Percentiles rank a stretch among this genome's conserved stretches.
These are phyloP conservation scores for Belonocnema kinseyi DNA, from an alignment of 1,140 invertebrate genomes.

Conservation along the genomic window DNA sequence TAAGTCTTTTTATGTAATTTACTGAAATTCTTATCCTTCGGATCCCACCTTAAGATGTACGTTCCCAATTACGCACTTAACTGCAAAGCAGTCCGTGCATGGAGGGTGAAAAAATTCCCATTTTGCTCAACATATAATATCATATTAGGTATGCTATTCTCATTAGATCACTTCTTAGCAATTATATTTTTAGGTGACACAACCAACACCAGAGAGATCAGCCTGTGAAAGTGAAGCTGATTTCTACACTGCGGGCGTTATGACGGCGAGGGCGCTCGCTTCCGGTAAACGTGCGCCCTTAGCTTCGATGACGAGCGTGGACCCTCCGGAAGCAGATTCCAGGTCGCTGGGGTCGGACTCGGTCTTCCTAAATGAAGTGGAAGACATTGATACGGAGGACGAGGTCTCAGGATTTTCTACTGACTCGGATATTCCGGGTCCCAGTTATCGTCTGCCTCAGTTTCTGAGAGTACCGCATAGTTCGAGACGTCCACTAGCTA, in stretches of 20 bases:
- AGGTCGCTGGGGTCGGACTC: conserved; percentile 84
- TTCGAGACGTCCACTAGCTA: conserved; percentile 65
- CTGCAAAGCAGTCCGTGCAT: too few relatives aligned
- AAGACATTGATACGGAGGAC: conserved; percentile 83
- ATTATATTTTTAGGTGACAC: conserved; percentile 77
- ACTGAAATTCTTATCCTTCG: too few relatives aligned
- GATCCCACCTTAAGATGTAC: too few relatives aligned
- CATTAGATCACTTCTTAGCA: neutral
- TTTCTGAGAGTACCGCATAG: conserved; percentile 69
- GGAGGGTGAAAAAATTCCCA: too few relatives aligned
- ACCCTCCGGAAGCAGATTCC: conserved; percentile 80
- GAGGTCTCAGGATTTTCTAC: conserved; percentile 88
- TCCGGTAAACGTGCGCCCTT: conserved; percentile 79
- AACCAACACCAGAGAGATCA: conserved; percentile 87
- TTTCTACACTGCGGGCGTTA: conserved; percentile 66
- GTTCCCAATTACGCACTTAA: too few relatives aligned
- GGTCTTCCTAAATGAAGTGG: conserved; percentile 80
- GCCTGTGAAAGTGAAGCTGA: conserved; percentile 84
- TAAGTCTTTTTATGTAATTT: neutral
- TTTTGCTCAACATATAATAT: neutral
- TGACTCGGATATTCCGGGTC: conserved; percentile 80
- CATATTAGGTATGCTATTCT: too few relatives aligned
- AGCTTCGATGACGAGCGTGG: conserved; percentile 86
- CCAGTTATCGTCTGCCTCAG: conserved; percentile 58
- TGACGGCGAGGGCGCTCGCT: conserved; percentile 42